Base-by-base conservation (phyloP, 2,888 invertebrate species). In the Sisyra terminalis region DNA sequence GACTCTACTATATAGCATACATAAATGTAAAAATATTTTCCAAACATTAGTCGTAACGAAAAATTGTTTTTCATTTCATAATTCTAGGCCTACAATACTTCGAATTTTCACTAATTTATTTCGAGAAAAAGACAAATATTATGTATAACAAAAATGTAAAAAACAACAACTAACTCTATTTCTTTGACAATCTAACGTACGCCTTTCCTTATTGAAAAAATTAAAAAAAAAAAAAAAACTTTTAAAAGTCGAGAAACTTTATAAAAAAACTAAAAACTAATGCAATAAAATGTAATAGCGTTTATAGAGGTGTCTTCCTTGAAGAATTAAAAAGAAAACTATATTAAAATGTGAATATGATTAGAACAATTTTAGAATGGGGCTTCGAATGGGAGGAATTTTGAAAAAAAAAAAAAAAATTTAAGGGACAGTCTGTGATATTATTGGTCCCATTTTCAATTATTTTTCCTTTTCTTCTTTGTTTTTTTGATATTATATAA, bases 401-500 rank as follows among this genome's bases (percentile, higher is more conserved):
- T 13, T 10, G 10, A 11, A 11, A 38, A 38, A 16, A 10, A 7
- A 15, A 16, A 17, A 16, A 15, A 30, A 32, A 34, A 41, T 15
- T n/a, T 30, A 24, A 15, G 30, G 30, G 29, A 34, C 30, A 29
- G 41, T 41, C 41, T 41, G 41, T 41, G 41, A 41, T 41, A 41
- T 41, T 41, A 32, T 41, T 30, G 34, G 41, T 34, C 41, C 41
- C 34, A 34, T n/a, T 41, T 18, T 41, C 24, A 41, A 34, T 34
- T 34, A 17, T 16, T 17, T 24, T 24, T 24, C 24, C 7, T 24
- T 24, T 24, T 7, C 24, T 24, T 7, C 7, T 24, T 7, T 24
- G 24, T 7, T 24, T 24, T 24, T 24, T 3, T 3, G 3, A 24
- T 24, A 5, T 24, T 24, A 24, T 7, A 3, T 24, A 7, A 24